Evolutionary conservation across 2,113 vertebrate genomes (phyloP), one percentile per base, ranked within the genome.

Genomic region (Petaurus breviceps): DNA sequence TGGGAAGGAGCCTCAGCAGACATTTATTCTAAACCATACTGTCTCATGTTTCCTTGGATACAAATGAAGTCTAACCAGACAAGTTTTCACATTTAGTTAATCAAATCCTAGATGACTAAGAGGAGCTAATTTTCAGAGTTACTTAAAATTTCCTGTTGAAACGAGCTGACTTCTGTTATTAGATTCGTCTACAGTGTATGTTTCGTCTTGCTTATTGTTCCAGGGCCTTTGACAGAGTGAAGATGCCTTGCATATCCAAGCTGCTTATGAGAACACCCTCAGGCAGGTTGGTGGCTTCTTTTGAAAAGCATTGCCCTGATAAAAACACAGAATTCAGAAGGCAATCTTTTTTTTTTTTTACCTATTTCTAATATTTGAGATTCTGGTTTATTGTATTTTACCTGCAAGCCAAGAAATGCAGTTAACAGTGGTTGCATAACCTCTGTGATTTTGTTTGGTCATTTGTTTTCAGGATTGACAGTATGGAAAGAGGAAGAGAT

Each of bases 101-200:
- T 94, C 55, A 31, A 52, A 94, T 50, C 46, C 25, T 55, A 93
- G 94, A 89, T 25, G 46, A 46, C 24, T 57, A 16, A 51, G 52
- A 0, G 3, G 52, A 0, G 3, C 19, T 19, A 46, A 25, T 0
- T 10, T 57, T 57, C 55, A 26, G 9, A 54, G 51, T 90, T 28
- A 0, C 4, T 7, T 1, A 2, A 11, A 0, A 0, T 31, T 10
- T 92, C 51, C 46, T 0, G 26, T 47, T 12, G 11, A 2, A 11
- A 3, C 5, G 8, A 57, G 51, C 55, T 84, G 53, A 47, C 49
- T 6, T 0, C 3, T 1, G 3, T 93, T 53, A 47, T 26, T 90
- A 43, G 54, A 22, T 37, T 25, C 46, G 8, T 43, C n/a, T 68
- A 25, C 89, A 3, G 0, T 3, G 7, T 92, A 55, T 43, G 43